Evolutionary conservation across 2,888 invertebrate genomes (phyloP), one percentile per base, ranked within the genome.

Genomic region (Alsophila aescularia): DNA sequence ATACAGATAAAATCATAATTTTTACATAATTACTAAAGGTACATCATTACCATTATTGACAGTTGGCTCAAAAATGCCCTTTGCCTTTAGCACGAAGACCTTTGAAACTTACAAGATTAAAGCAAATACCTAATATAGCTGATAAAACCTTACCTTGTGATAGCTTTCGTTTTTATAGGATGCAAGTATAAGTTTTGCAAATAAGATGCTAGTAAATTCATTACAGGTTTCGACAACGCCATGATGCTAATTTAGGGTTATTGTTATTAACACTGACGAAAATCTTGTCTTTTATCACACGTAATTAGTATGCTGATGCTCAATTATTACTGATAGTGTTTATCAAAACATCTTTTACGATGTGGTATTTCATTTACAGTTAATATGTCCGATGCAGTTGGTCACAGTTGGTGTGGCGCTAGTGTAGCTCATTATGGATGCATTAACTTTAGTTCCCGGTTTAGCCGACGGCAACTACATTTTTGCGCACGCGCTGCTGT

Each of bases 81-180:
- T 57, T 57, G 52, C 39, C 42, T 14, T 32, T 37, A 13, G 18
- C n/a, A 31, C 2, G 8, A 32, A 40, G 56, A 56, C 56, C 56
- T 56, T 56, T 56, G 56, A 42, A 51, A 37, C 47, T 9, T 7
- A 9, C n/a, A 32, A 31, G 36, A 47, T 37, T 45, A 35, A 12
- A 48, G 5, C 12, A 43, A 40, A 39, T 40, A 93, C n/a, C n/a
- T n/a, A n/a, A n/a, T n/a, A 82, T 13, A n/a, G 18, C 44, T 13
- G 61, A 58, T 47, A 52, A 48, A 59, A 51, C 53, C 85, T 91
- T 92, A 96, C 96, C 96, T 96, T 54, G 95, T 96, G 47, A 96
- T 85, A 31, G 96, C 94, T 90, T 96, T 96, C 0, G 96, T 97
- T 77, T 93, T 94, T 48, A 96, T 90, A 0, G 96, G 96, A 83